Evolutionary conservation across 2,113 vertebrate genomes (phyloP).

Genomic region (Hyperoodon ampullatus): DNA sequence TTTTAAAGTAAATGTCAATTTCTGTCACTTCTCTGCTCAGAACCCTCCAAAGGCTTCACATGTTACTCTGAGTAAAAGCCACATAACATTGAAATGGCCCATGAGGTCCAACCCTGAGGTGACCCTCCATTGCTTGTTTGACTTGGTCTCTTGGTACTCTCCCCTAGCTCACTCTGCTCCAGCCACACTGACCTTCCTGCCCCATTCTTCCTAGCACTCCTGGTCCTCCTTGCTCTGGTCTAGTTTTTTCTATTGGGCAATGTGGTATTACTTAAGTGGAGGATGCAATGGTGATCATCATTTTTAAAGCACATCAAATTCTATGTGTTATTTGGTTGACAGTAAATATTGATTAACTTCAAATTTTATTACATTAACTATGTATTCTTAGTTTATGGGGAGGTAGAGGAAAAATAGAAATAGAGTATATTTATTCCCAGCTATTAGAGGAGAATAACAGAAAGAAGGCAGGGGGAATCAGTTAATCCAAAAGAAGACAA

Average conservation of each 20-base stretch:
- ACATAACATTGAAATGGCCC: background rate
- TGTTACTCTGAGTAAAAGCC: background rate
- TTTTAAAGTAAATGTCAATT: background rate
- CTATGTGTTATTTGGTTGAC: background rate
- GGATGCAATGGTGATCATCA: background rate
- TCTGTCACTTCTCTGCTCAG: background rate
- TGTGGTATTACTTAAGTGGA: background rate
- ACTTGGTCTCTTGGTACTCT: background rate
- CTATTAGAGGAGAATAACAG: background rate
- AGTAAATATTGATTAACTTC: background rate
- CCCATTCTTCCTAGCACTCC: background rate
- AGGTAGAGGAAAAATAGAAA: background rate
- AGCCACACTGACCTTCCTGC: background rate
- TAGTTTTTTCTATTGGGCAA: background rate
- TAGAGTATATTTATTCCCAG: background rate
- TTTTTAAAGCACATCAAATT: conserved; percentile 2
- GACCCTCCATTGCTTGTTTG: background rate
- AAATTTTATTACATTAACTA: background rate
- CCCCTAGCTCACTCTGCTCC: background rate
- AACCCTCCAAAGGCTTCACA: background rate
- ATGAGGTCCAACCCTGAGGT: background rate
- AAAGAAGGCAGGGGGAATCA: background rate
- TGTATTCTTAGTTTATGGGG: background rate
- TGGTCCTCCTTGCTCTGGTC: background rate
- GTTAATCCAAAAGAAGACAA: background rate